Conservation (phyloP, 2,888 invertebrate genomes). For the Embidobia sp. region DNA sequence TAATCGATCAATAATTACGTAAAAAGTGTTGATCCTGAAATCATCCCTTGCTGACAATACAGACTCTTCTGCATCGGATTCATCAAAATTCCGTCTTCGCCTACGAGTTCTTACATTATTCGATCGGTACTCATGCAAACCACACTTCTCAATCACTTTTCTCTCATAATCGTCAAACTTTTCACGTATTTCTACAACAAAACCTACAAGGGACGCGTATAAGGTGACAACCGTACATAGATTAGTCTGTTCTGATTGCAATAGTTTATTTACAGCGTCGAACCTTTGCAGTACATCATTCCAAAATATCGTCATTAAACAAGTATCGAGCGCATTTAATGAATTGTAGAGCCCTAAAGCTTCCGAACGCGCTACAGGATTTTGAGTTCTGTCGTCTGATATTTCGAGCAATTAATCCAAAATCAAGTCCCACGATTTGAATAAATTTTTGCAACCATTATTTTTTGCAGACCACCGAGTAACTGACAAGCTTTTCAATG, state of each 20-base stretch:
- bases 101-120: background rate
- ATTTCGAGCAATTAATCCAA: too few relatives aligned
- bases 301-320: constrained; percentile 47
- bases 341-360: too few relatives aligned
- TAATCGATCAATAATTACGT: constrained; percentile 19
- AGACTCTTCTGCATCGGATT: background rate
- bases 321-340: too few relatives aligned
- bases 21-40: constrained; percentile 25
- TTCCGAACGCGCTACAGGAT: too few relatives aligned
- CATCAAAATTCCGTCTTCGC: constrained; percentile 7
- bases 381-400: too few relatives aligned
- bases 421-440: too few relatives aligned
- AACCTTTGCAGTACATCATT: constrained; percentile 35
- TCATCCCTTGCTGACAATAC: constrained; percentile 5
- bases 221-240: constrained; percentile 33
- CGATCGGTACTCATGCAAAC: background rate
- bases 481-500: too few relatives aligned
- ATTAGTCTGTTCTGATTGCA: constrained; percentile 30
- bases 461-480: too few relatives aligned
- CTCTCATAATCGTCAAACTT: constrained; percentile 36
- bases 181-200: constrained; percentile 15
- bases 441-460: too few relatives aligned
- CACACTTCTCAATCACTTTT: constrained; percentile 20
- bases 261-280: constrained; percentile 33
- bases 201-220: constrained; percentile 39